Evolutionary conservation across 1,140 invertebrate genomes (phyloP), one percentile per base, ranked within the genome.

Genomic region (Eueides isabella): DNA sequence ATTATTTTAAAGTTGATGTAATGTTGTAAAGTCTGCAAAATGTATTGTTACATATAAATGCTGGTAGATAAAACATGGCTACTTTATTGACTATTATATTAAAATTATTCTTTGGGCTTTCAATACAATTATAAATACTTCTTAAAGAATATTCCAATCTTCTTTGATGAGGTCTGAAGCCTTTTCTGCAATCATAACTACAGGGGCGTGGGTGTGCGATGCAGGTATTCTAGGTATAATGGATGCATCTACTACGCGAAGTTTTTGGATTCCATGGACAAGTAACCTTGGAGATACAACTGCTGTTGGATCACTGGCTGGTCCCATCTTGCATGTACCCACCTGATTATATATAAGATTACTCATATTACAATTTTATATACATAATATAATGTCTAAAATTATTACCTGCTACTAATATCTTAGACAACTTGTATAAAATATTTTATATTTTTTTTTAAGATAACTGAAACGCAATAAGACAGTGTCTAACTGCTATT

Each of bases 291-390:
- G 96, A 86, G 98, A 97, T 0, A 98, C 97, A 0, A 98, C 97
- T 0, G 97, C 96, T 81, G 95, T 95, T 0, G 95, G 95, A 81
- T 98, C 97, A 0, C 75, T 90, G 1, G 90, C 74, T 4, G 96
- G 95, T 0, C 97, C 97, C 98, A 98, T 98, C 92, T 97, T 98
- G 44, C 96, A 96, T 0, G 96, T 97, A 9, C 97, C 96, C 1
- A 96, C 88, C 91, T 93, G 61, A 28, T 30, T 16, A 29, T 35
- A 63, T 30, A 7, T 16, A 1, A 29, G 5, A 19, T 70, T 14
- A 35, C 2, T n/a, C 5, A 44, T 19, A 44, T 19, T 16, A 38
- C 16, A 5, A 38, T n/a, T n/a, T n/a, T n/a, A n/a, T n/a, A n/a
- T n/a, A n/a, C n/a, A n/a, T n/a, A 38, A 16, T 35, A 35, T 35